These are phyloP conservation scores for Pogonomyrmex californicus DNA, from an alignment of 1,140 invertebrate genomes.

Conservation along the genomic window DNA sequence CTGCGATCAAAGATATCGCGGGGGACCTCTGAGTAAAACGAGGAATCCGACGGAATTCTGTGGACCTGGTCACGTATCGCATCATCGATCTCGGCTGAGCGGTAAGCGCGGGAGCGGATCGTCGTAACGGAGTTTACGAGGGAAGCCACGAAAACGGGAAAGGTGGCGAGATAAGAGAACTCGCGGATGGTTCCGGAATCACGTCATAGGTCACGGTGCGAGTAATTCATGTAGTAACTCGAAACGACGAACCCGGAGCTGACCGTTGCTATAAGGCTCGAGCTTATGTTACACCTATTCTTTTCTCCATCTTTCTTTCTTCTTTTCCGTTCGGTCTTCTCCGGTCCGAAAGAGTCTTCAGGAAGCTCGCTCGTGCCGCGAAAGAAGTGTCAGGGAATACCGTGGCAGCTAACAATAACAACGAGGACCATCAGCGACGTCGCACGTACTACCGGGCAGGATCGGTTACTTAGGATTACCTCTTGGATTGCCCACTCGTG, in stretches of 20 bases:
- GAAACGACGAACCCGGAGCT: slow-evolving; percentile 76
- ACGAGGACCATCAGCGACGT: slow-evolving; percentile 37
- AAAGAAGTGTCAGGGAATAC: slow-evolving; percentile 30
- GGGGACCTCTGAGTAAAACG: neutral
- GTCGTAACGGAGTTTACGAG: slow-evolving; percentile 67
- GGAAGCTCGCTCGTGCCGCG: slow-evolving; percentile 21
- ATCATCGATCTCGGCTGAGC: slow-evolving; percentile 47
- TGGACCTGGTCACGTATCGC: slow-evolving; percentile 35
- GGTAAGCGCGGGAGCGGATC: slow-evolving; percentile 62
- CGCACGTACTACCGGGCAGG: slow-evolving; percentile 60
- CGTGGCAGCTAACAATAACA: slow-evolving; percentile 31
- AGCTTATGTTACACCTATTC: slow-evolving; percentile 25
- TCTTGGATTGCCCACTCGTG: slow-evolving; percentile 37
- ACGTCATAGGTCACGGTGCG: slow-evolving; percentile 73
- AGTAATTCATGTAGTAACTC: slow-evolving; percentile 78
- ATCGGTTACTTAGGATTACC: slow-evolving; percentile 72
- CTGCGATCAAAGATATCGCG: slow-evolving; percentile 24
- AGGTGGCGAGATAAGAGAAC: slow-evolving; percentile 72
- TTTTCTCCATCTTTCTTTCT: neutral
- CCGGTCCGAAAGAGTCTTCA: neutral
- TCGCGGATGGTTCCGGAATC: slow-evolving; percentile 60
- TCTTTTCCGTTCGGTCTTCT: neutral
- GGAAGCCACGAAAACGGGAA: slow-evolving; percentile 65
- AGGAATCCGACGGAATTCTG: slow-evolving; percentile 30
- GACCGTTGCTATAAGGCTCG: slow-evolving; percentile 46